A percentile compares a stretch with the other conserved stretches of the same genome.
Evolutionary conservation across 2,888 invertebrate genomes (phyloP).

Genomic region (Matsumyia berberina): DNA sequence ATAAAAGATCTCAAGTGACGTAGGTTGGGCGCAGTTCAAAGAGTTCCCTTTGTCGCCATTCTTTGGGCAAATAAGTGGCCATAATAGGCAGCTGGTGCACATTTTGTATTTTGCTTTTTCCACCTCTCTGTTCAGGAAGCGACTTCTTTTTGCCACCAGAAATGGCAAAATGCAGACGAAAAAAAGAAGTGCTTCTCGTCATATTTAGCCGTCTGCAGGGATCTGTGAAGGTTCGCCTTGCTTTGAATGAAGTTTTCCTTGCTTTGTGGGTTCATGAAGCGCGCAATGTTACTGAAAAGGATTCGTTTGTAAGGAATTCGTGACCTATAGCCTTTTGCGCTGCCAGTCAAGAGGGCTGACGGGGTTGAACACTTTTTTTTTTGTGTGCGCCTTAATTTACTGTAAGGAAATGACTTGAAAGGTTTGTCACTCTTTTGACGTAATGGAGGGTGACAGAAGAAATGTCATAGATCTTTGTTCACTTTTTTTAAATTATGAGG

Average conservation of each 20-base stretch:
- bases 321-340: constrained; percentile 69
- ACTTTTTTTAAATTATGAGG: not conserved
- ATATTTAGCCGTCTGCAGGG: constrained; percentile 45
- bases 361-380: not conserved
- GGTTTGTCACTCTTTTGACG: constrained; percentile 10
- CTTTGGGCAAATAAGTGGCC: constrained; percentile 60
- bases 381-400: constrained; percentile 29
- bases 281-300: constrained; percentile 45
- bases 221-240: constrained; percentile 39
- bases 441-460: constrained; percentile 33
- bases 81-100: constrained; percentile 53
- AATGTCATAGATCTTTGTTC: constrained; percentile 1
- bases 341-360: constrained; percentile 27
- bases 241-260: constrained; percentile 56
- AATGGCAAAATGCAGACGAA: constrained; percentile 36
- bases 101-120: constrained; percentile 5
- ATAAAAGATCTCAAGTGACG: constrained; percentile 59
- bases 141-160: constrained; percentile 43
- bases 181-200: constrained; percentile 31
- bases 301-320: constrained; percentile 48
- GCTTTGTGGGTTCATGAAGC: constrained; percentile 26
- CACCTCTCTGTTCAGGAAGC: constrained; percentile 30
- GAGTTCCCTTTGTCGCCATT: constrained; percentile 32
- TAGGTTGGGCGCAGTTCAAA: constrained; percentile 60
- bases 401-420: constrained; percentile 37